Conservation (phyloP, 2,113 vertebrate species). For the Mungos mungo region DNA sequence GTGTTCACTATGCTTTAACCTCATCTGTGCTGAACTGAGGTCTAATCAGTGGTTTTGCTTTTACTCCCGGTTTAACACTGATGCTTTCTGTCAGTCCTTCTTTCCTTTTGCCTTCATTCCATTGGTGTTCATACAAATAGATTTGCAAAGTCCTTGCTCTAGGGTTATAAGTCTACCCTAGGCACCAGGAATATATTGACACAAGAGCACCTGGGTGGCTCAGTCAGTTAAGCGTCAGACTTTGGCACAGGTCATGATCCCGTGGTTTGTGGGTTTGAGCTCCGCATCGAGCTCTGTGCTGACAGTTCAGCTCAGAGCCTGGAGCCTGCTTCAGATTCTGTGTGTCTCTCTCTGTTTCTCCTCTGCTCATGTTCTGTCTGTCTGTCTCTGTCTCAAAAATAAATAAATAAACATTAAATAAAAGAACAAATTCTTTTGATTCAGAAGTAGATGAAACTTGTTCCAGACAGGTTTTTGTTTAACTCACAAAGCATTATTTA, state of each 20-base stretch:
- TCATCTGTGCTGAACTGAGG: background rate
- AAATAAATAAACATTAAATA: no score
- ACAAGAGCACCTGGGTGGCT: no score
- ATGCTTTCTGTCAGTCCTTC: background rate
- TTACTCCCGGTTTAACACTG: background rate
- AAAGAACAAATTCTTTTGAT: background rate
- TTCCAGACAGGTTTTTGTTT: background rate
- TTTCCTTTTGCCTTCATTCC: background rate
- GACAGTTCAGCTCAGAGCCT: no score
- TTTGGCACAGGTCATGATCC: no score
- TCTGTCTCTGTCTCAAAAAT: no score
- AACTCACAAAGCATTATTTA: background rate
- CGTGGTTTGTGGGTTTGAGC: no score
- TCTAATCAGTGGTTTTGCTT: background rate
- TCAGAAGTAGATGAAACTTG: background rate
- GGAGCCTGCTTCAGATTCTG: no score
- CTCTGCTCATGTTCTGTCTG: no score
- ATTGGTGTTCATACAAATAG: background rate
- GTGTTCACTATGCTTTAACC: background rate
- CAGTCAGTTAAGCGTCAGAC: no score
- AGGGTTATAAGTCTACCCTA: background rate
- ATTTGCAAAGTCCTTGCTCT: background rate
- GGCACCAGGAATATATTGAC: background rate
- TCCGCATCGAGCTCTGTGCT: no score
- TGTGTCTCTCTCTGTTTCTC: no score